Percentiles rank a stretch among this genome's conserved stretches.
Evolutionary conservation across 2,797 vertebrate genomes (phyloP).

Genomic region (Xiphorhynchus erythropygius): DNA sequence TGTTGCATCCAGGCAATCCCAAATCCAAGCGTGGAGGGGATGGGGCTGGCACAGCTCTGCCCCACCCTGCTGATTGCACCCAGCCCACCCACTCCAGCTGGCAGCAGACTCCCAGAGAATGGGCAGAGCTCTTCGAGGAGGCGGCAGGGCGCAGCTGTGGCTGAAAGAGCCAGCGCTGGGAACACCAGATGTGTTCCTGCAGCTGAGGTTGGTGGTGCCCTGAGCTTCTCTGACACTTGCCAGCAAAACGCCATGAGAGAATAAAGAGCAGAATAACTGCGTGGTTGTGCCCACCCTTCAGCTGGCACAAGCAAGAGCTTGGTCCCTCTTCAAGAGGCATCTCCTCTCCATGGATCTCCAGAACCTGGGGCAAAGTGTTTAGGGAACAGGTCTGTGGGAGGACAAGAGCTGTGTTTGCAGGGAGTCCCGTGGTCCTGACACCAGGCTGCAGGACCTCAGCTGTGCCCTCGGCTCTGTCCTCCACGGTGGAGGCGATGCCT

Average conservation of each 20-base stretch:
- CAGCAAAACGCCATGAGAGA: neutral
- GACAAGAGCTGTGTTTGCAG: neutral
- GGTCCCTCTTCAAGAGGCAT: neutral
- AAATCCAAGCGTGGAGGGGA: fast-evolving
- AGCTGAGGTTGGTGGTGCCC: neutral
- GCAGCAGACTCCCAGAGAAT: neutral
- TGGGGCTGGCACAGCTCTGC: neutral
- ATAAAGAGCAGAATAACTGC: neutral
- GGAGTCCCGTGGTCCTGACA: fast-evolving
- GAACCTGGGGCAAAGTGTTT: neutral
- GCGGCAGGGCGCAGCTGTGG: neutral
- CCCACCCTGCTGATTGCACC: neutral
- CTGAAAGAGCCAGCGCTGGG: fast-evolving
- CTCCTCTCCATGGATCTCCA: fast-evolving
- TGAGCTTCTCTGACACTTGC: neutral
- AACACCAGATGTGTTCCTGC: neutral
- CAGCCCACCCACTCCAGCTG: neutral
- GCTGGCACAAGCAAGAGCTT: neutral
- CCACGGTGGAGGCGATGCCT: fast-evolving
- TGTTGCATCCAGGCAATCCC: fast-evolving
- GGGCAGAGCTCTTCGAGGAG: neutral
- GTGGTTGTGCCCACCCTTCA: neutral
- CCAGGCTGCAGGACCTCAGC: neutral
- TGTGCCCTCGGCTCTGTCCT: neutral
- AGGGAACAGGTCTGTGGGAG: neutral